Evolutionary conservation across 1,140 invertebrate species (phyloP), one percentile per base, ranked within the genome.

Genomic region (Hesperophylax magnus): DNA sequence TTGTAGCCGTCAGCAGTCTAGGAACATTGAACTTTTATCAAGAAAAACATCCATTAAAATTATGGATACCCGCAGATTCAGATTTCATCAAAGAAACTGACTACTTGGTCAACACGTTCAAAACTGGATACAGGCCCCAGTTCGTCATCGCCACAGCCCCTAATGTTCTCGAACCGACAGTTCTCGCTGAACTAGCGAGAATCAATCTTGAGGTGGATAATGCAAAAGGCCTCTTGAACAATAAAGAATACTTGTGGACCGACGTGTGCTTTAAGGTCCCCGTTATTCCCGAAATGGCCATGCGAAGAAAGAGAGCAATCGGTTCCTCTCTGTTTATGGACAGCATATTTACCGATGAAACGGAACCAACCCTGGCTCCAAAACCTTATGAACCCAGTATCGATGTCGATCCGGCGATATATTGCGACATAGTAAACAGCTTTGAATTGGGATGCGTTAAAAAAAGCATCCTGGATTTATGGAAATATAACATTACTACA

Each of bases 21-120:
- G 93, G 93, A 52, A 86, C 93, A 24, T 84, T 93, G 14, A 87
- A 87, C 80, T 94, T 94, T 87, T 89, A 90, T 80, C 89, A 92
- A 85, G 91, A 92, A 87, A 92, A 91, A 47, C 22, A 79, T 47
- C 94, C 94, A 1, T 87, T 95, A 79, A 94, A 93, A 86, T 86
- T 96, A 77, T 96, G 94, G 94, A 92, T 95, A 8, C 92, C 92
- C 18, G 88, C 88, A 69, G 88, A 94, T 77, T 94, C 94, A 0
- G 92, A 93, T 79, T 95, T 95, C 86, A 90, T 91, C 53, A 85
- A 85, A 80, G 93, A 95, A 79, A 93, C 94, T 7, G 91, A 95
- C 78, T 95, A 94, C 94, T 90, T 95, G 56, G 92, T 94, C 84
- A 87, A 91, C n/a, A 92, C 92, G 79, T 94, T 94, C 87, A 91